Percentiles rank a stretch among this genome's conserved stretches.
Evolutionary conservation across 1,140 invertebrate genomes (phyloP).

Genomic region (Charaxes varanes): DNA sequence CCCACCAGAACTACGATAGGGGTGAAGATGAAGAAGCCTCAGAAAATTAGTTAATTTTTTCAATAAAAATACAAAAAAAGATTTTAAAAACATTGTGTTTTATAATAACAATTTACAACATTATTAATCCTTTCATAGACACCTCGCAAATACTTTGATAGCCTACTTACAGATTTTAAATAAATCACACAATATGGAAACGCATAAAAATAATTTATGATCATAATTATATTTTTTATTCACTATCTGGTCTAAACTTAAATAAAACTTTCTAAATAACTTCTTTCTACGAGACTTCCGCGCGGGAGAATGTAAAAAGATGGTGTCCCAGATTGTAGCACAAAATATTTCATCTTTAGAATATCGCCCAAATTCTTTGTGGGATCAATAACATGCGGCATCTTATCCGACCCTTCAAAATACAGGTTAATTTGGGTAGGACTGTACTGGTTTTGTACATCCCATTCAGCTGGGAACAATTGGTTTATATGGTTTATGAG

Average conservation of each 20-base stretch:
- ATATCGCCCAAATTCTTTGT: conserved; percentile 78
- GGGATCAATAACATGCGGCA: conserved; percentile 78
- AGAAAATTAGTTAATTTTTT: conserved; percentile 22
- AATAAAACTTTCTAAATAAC: conserved; percentile 49
- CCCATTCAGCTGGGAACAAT: conserved; percentile 87
- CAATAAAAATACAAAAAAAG: neutral
- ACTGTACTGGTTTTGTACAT: conserved; percentile 81
- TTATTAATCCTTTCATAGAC: too few species aligned
- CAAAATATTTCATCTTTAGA: conserved; percentile 78
- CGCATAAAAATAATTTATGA: too few species aligned
- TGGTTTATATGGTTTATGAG: conserved; percentile 51
- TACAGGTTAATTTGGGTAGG: conserved; percentile 82
- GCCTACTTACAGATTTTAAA: too few species aligned
- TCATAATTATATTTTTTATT: too few species aligned
- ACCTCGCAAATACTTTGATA: too few species aligned
- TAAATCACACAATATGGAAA: too few species aligned
- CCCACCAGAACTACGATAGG: conserved; percentile 49
- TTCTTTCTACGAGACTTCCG: conserved; percentile 43
- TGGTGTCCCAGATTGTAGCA: conserved; percentile 57
- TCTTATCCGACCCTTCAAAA: conserved; percentile 83
- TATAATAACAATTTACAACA: too few species aligned
- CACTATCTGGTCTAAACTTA: too few species aligned
- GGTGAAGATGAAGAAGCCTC: conserved; percentile 25
- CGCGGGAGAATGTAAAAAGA: conserved; percentile 53
- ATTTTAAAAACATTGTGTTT: too few species aligned